phyloP scores from a whole-genome alignment of 2,888 invertebrate species.

The Gymnosoma rotundatum region DNA sequence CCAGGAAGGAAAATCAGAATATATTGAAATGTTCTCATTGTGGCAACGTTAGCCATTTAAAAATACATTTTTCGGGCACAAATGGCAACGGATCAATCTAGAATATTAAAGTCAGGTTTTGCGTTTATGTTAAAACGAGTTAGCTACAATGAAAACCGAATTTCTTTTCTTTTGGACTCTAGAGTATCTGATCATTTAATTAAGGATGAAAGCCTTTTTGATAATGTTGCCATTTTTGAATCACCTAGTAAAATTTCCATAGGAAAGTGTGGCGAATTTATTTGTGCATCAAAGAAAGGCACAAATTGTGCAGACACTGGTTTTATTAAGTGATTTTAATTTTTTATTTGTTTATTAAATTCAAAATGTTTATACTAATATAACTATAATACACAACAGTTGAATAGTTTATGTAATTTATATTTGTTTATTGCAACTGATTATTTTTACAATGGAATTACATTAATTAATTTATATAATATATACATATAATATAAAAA shows the following conservation, averaged over 20 bases:
- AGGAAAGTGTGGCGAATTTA: constrained; percentile 72
- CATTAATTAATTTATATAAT: too few relatives aligned
- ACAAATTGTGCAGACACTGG: constrained; percentile 69
- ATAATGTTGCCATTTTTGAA: constrained; percentile 54
- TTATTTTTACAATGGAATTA: too few relatives aligned
- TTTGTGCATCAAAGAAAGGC: constrained; percentile 71
- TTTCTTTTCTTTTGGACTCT: constrained; percentile 62
- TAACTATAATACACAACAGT: too few relatives aligned
- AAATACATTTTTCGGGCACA: constrained; percentile 73
- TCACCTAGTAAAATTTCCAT: constrained; percentile 75
- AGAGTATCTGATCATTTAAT: constrained; percentile 71
- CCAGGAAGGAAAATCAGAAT: background rate
- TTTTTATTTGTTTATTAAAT: too few relatives aligned
- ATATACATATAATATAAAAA: too few relatives aligned
- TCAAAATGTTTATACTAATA: too few relatives aligned
- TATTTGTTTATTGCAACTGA: too few relatives aligned
- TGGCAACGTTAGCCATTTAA: constrained; percentile 74
- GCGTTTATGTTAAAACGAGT: constrained; percentile 56
- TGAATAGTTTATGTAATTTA: too few relatives aligned
- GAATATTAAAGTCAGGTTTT: constrained; percentile 40
- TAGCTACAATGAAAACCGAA: background rate
- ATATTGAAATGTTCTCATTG: constrained; percentile 74
- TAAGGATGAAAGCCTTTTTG: constrained; percentile 64
- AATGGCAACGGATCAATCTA: constrained; percentile 48
- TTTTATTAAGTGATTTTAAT: constrained; percentile 65